Conservation (phyloP, 2,797 vertebrate genomes). For the Triplophysa yarkandensis region DNA sequence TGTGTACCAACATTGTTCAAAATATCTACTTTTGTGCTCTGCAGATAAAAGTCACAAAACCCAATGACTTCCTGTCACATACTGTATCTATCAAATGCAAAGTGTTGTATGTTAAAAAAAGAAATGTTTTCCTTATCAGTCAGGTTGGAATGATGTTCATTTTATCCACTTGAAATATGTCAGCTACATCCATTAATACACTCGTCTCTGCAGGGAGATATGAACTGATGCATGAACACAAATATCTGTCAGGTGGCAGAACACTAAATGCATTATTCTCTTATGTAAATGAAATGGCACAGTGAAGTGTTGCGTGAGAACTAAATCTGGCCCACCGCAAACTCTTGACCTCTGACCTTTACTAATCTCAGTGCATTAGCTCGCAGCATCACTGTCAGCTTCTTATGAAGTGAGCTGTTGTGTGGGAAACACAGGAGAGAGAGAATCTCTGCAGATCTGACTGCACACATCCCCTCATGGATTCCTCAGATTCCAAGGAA, state of each 20-base stretch:
- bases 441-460: constrained; percentile 58
- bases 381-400: constrained; percentile 52
- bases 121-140: too few relatives aligned
- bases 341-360: constrained; percentile 20
- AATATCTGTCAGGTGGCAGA: neutral
- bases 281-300: constrained; percentile 10
- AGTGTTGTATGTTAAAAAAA: too few relatives aligned
- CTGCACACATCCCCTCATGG: constrained; percentile 55
- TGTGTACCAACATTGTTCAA: too few relatives aligned
- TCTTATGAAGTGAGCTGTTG: constrained; percentile 34
- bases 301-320: neutral
- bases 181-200: neutral
- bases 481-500: constrained; percentile 69
- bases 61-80: too few relatives aligned
- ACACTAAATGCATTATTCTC: constrained; percentile 15
- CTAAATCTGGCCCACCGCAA: constrained; percentile 51
- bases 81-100: too few relatives aligned
- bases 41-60: too few relatives aligned
- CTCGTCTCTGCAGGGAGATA: neutral
- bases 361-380: constrained; percentile 21
- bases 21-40: too few relatives aligned
- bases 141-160: too few relatives aligned
- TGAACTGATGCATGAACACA: neutral
- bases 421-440: constrained; percentile 30
- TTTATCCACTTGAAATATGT: neutral